A percentile compares a stretch with the other conserved stretches of the same genome.
Conservation (phyloP, 2,888 invertebrate species). For the Carabus problematicus region DNA sequence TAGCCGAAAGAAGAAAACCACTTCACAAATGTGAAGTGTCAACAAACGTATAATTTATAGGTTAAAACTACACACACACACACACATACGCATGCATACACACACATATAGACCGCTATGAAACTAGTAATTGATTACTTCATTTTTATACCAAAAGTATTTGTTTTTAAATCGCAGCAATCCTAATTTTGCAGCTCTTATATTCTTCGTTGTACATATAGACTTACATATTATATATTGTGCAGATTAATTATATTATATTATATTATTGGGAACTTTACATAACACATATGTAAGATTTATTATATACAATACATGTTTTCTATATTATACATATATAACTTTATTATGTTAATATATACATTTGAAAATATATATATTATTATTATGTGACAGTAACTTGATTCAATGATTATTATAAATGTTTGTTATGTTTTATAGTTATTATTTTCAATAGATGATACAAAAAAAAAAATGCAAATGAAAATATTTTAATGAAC, state of each 20-base stretch:
- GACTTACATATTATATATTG: constrained; percentile 13
- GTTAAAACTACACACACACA: constrained; percentile 1
- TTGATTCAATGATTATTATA: constrained; percentile 11
- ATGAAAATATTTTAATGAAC: constrained; percentile 1
- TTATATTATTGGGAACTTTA: too few species aligned
- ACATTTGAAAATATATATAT: constrained; percentile 24
- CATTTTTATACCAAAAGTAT: constrained; percentile 43
- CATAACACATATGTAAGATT: too few species aligned
- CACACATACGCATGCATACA: background rate
- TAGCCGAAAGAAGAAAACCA: constrained; percentile 40
- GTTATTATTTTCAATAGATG: background rate
- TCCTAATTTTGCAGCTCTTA: background rate
- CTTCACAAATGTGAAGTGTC: constrained; percentile 34
- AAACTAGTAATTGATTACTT: constrained; percentile 35
- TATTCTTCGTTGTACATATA: constrained; percentile 37
- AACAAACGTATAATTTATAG: background rate
- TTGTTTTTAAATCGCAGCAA: constrained; percentile 34
- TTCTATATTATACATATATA: constrained; percentile 21
- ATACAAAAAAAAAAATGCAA: constrained; percentile 7
- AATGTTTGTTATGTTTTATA: constrained; percentile 38
- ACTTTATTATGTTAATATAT: constrained; percentile 38
- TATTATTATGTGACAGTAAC: constrained; percentile 17
- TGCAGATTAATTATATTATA: too few species aligned
- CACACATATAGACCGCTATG: constrained; percentile 1
- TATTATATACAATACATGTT: background rate